Base-by-base conservation (phyloP, 2,888 invertebrate species). In the Drosophila barbarae region DNA sequence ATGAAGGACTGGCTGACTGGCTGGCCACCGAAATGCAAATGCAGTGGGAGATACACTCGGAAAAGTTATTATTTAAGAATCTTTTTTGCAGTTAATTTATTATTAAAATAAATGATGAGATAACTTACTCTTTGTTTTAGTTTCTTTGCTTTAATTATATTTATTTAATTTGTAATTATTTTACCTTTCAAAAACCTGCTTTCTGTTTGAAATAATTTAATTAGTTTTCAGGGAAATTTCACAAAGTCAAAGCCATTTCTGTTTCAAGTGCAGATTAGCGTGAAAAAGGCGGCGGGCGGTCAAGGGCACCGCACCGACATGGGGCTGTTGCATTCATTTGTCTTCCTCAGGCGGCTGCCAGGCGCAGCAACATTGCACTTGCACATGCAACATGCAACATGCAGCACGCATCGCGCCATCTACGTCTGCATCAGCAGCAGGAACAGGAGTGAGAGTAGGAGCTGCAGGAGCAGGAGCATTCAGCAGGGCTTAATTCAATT, bases 401-500 rank as follows among this genome's bases (percentile, higher is more conserved):
- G 32, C 59, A 58, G 13, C 44, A 30, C 23, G 55, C 56, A 54
- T n/a, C 30, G 46, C 55, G 47, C 39, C 15, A 49, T 32, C 46
- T 47, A 18, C 47, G 41, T 30, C 52, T 44, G 9, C 66, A 56
- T 36, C 3, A 23, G 23, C 28, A 32, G 50, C 18, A 51, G 18
- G 12, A 46, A 21, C 28, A 54, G 21, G 44, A 49, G 13, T 44
- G 26, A 26, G 26, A 38, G 23, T 28, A 39, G 42, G 35, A 21
- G 12, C 13, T 21, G 21, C 10, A 46, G 15, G 23, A 58, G 18
- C 32, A 58, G 23, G 51, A 55, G 10, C 26, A 46, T 52, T 69
- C 50, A 41, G 39, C 44, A 55, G 39, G 26, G 57, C 53, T 70
- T 83, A 84, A 86, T 85, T 85, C 83, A 86, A 86, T 86, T 84